These are phyloP conservation scores for Trachelus troglodyta DNA, from an alignment of 2,888 invertebrate species.

Conservation along the genomic window DNA sequence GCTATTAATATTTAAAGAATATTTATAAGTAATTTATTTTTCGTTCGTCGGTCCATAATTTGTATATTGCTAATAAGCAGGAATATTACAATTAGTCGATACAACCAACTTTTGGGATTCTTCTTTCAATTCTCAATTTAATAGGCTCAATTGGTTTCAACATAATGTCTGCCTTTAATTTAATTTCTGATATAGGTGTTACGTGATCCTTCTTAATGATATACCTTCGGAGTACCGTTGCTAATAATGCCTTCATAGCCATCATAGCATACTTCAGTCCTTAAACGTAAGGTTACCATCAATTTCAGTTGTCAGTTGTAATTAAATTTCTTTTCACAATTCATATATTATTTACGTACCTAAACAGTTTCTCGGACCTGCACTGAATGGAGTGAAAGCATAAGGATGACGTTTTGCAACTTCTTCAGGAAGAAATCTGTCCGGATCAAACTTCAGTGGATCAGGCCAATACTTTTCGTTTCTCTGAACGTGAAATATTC, in stretches of 20 bases:
- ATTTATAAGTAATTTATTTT: too few species aligned
- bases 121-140: conserved; percentile 11
- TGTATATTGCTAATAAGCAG: too few species aligned
- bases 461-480: conserved; percentile 40
- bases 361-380: conserved; percentile 45
- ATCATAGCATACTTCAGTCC: conserved; percentile 66
- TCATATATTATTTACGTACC: conserved; percentile 23
- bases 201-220: conserved; percentile 38
- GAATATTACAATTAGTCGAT: too few species aligned
- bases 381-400: conserved; percentile 44
- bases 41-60: too few species aligned
- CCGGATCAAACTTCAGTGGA: conserved; percentile 47
- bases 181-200: conserved; percentile 29
- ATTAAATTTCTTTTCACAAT: too few species aligned
- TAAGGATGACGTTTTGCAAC: conserved; percentile 43
- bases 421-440: conserved; percentile 48
- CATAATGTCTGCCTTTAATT: conserved; percentile 38
- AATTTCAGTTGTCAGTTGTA: too few species aligned
- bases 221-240: conserved; percentile 59
- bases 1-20: too few species aligned
- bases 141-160: conserved; percentile 7
- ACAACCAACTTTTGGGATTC: background rate
- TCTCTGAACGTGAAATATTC: conserved; percentile 38
- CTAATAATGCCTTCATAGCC: conserved; percentile 63
- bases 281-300: conserved; percentile 28